A percentile compares a stretch with the other conserved stretches of the same genome.
phyloP scores from a whole-genome alignment of 2,888 invertebrate genomes.

The Cremastobaeus sp. region DNA sequence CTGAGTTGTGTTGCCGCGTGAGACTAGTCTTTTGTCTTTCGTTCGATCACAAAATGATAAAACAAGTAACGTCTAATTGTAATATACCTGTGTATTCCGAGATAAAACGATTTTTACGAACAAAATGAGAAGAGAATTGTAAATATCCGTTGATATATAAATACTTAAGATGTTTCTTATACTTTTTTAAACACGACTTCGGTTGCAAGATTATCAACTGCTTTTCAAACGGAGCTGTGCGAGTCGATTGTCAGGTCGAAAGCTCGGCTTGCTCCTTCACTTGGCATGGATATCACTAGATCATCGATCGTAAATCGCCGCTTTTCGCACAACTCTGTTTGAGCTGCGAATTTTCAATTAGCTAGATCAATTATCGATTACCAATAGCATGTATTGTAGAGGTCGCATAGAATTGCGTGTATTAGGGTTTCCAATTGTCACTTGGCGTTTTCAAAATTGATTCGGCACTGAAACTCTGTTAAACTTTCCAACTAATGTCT shows the following conservation, averaged over 20 bases:
- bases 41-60: constrained; percentile 22
- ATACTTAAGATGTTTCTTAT: constrained; percentile 50
- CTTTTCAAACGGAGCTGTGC: too few species aligned
- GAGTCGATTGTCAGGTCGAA: too few species aligned
- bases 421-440: constrained; percentile 30
- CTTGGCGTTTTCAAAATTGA: too few species aligned
- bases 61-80: constrained; percentile 30
- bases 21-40: constrained; percentile 27
- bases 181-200: constrained; percentile 51
- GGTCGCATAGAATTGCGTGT: constrained; percentile 3
- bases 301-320: too few species aligned
- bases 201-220: constrained; percentile 28
- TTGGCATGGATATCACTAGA: too few species aligned
- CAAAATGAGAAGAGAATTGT: constrained; percentile 35
- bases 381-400: constrained; percentile 10
- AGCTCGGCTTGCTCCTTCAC: too few species aligned
- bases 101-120: constrained; percentile 48
- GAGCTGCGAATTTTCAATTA: constrained; percentile 38
- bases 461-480: too few species aligned
- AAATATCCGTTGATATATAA: constrained; percentile 55
- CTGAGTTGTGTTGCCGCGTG: constrained; percentile 30
- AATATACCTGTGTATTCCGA: constrained; percentile 46
- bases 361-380: constrained; percentile 35
- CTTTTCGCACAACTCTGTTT: too few species aligned
- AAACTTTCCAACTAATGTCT: too few species aligned